A percentile compares a stretch with the other conserved stretches of the same genome.
These are phyloP conservation scores for Anabas testudineus DNA, from an alignment of 2,797 vertebrate genomes.

Conservation along the genomic window DNA sequence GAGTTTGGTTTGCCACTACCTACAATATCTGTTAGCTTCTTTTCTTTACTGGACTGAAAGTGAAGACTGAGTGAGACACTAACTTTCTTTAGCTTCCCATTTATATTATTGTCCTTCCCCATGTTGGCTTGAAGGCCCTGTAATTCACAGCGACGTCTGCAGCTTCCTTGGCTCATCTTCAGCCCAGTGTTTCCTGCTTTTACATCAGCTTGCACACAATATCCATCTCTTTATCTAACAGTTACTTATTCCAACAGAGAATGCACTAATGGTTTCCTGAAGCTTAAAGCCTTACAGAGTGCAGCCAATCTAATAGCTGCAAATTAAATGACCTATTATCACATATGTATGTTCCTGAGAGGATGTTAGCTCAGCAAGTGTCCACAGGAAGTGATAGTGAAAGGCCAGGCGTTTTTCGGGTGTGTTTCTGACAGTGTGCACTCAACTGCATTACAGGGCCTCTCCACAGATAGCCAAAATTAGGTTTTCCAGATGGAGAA, in stretches of 20 bases:
- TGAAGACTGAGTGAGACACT: slow-evolving; percentile 50
- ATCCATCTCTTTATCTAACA: slow-evolving; percentile 36
- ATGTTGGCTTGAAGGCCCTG: slow-evolving; percentile 45
- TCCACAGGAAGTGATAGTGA: slow-evolving; percentile 8
- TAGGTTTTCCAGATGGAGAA: slow-evolving; percentile 20
- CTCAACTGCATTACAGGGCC: neutral
- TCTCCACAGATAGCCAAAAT: slow-evolving; percentile 9
- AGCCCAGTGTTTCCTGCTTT: slow-evolving; percentile 28
- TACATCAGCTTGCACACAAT: slow-evolving; percentile 30
- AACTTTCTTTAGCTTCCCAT: slow-evolving; percentile 48
- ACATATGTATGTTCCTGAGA: slow-evolving; percentile 24
- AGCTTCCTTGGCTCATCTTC: slow-evolving; percentile 42
- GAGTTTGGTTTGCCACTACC: slow-evolving; percentile 40
- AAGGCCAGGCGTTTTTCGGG: neutral
- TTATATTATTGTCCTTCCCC: slow-evolving; percentile 29
- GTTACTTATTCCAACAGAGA: slow-evolving; percentile 36
- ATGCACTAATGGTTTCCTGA: slow-evolving; percentile 41
- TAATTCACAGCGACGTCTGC: slow-evolving; percentile 56
- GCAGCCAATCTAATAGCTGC: slow-evolving; percentile 21
- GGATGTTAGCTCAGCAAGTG: slow-evolving; percentile 13
- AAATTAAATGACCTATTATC: slow-evolving; percentile 9
- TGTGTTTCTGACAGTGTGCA: slow-evolving; percentile 1
- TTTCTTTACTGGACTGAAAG: slow-evolving; percentile 55
- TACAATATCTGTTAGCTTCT: slow-evolving; percentile 54
- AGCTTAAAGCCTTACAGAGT: slow-evolving; percentile 21